phyloP scores from a whole-genome alignment of 2,113 vertebrate genomes.

The Myotis davidii region DNA sequence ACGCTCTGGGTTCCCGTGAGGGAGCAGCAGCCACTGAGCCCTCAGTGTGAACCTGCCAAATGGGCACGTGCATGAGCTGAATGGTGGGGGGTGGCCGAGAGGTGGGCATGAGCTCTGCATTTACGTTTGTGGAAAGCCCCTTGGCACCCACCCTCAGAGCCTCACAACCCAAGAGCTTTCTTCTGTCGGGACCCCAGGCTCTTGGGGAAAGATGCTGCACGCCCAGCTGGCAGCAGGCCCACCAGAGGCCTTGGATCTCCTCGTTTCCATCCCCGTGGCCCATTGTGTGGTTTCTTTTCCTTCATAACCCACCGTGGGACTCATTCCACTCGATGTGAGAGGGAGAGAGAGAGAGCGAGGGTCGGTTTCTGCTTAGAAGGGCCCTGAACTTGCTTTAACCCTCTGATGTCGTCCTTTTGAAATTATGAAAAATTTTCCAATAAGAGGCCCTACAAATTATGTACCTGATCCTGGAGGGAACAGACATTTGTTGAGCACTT shows the following conservation, averaged over 20 bases:
- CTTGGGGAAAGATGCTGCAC: neutral
- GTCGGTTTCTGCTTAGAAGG: neutral
- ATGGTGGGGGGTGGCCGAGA: accelerated
- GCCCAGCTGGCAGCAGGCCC: too few species aligned
- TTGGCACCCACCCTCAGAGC: neutral
- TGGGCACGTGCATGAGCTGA: too few species aligned
- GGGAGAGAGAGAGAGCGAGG: neutral
- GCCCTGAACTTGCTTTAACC: neutral
- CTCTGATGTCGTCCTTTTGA: neutral
- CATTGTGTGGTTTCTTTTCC: neutral
- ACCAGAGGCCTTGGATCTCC: neutral
- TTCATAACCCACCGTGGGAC: neutral
- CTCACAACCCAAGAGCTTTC: neutral
- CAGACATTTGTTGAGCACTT: neutral
- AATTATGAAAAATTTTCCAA: neutral
- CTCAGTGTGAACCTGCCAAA: neutral
- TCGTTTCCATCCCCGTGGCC: neutral
- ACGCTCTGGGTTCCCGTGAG: neutral
- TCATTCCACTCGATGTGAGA: neutral
- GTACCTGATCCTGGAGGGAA: neutral
- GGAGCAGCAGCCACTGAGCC: neutral
- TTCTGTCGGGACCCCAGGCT: neutral
- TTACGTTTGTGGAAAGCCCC: neutral
- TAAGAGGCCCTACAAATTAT: neutral
- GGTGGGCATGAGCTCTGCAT: neutral